Evolutionary conservation across 2,888 invertebrate species (phyloP).

Genomic region (Druceiella hillmani): DNA sequence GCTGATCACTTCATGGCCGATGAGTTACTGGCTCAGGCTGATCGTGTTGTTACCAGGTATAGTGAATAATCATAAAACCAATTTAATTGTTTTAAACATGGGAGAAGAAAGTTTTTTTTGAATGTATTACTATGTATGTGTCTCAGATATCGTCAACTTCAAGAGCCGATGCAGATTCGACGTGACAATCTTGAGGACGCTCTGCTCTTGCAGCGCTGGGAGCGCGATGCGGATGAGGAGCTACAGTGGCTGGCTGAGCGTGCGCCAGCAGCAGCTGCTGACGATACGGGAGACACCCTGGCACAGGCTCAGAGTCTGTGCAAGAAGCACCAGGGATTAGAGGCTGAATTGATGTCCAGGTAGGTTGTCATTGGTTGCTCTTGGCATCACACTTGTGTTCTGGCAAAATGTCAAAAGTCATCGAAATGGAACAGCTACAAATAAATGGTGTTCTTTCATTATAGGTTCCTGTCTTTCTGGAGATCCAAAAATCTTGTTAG

Average conservation of each 20-base stretch:
- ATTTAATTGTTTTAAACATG: background rate
- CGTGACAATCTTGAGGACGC: conserved; percentile 92
- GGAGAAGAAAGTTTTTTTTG: background rate
- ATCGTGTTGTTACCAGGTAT: conserved; percentile 33
- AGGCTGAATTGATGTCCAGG: conserved; percentile 81
- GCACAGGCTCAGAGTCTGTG: conserved; percentile 81
- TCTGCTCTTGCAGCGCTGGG: conserved; percentile 79
- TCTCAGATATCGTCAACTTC: conserved; percentile 67
- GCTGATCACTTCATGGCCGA: conserved; percentile 85
- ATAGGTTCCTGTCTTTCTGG: too few relatives aligned
- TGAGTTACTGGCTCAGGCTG: conserved; percentile 72
- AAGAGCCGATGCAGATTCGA: conserved; percentile 86
- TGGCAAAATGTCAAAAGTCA: too few relatives aligned
- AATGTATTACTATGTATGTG: background rate
- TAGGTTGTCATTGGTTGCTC: conserved; percentile 17
- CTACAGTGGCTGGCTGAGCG: conserved; percentile 84
- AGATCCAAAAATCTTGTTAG: too few relatives aligned
- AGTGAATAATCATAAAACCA: background rate
- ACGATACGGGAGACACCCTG: conserved; percentile 40
- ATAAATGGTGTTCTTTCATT: too few relatives aligned
- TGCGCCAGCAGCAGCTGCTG: background rate
- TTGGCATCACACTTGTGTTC: too few relatives aligned
- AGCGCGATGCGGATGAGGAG: conserved; percentile 90
- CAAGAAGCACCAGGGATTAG: conserved; percentile 90
- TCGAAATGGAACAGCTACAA: too few relatives aligned